Base-by-base conservation (phyloP, 1,140 invertebrate species). In the Penaeus japonicus region DNA sequence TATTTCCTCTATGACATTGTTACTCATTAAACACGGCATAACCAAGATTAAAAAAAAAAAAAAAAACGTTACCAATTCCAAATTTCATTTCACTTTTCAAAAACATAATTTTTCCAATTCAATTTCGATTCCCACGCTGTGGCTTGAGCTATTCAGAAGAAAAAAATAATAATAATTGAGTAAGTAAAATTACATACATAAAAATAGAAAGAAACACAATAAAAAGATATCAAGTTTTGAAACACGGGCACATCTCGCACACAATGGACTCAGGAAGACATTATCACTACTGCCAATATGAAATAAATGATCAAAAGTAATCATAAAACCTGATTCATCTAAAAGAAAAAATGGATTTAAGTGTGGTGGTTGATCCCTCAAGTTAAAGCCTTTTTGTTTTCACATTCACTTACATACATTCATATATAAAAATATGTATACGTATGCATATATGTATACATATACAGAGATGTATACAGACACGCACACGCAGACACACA, bases 41-140 rank as follows among this genome's bases (percentile, higher is more conserved):
- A 78, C 65, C 75, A 88, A 54, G 83, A 88, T 83, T 39, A 88
- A 83, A 77, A 77, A 77, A 86, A 88, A 88, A 59, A 88, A 83
- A 77, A 77, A 77, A 86, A 86, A 81, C 75, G 80, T 78, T 78
- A 77, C 73, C 78, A 78, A 62, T 81, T 87, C 15, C 7, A 47
- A 47, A 12, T 47, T 47, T 1, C 1, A 12, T 12, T 47, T 47
- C 47, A n/a, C n/a, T 7, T 47, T 47, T 47, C 47, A 10, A 88
- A 88, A 88, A 78, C 77, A 78, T 70, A 87, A 87, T 77, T 80
- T 78, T 78, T 59, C 80, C 77, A 59, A 78, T 55, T 62, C 81
- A 87, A 87, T 88, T 88, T 88, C 83, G 86, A 88, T 88, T 80
- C 86, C 86, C 53, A 70, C 80, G 32, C 39, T 35, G 86, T 75